Evolutionary conservation across 1,140 invertebrate genomes (phyloP).

Genomic region (Samia ricini): DNA sequence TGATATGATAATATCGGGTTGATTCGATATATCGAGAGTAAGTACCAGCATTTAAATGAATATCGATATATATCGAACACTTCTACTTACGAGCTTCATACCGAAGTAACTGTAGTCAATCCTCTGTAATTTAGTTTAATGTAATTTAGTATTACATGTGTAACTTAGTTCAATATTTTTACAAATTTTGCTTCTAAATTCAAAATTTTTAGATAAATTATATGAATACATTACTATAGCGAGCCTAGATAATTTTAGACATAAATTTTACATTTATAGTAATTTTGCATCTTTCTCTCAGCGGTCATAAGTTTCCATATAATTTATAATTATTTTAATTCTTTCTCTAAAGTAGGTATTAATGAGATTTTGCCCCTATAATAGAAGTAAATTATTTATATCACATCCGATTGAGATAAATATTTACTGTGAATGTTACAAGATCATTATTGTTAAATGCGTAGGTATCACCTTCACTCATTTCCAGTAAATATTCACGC

Average conservation of each 20-base stretch:
- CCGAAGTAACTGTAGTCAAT: neutral
- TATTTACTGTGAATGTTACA: constrained; percentile 50
- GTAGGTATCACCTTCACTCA: constrained; percentile 15
- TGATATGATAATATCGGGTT: too few relatives aligned
- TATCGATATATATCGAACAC: too few relatives aligned
- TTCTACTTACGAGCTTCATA: too few relatives aligned
- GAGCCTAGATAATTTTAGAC: constrained; percentile 39
- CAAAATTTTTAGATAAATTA: neutral
- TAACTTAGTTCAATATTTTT: neutral
- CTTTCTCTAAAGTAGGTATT: constrained; percentile 25
- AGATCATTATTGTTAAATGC: constrained; percentile 14
- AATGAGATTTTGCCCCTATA: constrained; percentile 65
- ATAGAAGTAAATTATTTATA: constrained; percentile 57
- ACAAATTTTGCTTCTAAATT: neutral
- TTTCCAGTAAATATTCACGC: constrained; percentile 49
- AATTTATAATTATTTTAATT: constrained; percentile 13
- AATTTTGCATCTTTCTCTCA: constrained; percentile 47
- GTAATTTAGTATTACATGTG: neutral
- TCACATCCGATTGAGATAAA: constrained; percentile 61
- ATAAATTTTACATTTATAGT: constrained; percentile 46
- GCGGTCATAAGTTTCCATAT: constrained; percentile 28
- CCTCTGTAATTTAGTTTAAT: neutral
- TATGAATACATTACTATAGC: neutral
- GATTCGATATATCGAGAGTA: too few relatives aligned
- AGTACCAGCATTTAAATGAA: too few relatives aligned